Conservation (phyloP, 2,888 invertebrate genomes). For the Drosophila aldrichi region DNA sequence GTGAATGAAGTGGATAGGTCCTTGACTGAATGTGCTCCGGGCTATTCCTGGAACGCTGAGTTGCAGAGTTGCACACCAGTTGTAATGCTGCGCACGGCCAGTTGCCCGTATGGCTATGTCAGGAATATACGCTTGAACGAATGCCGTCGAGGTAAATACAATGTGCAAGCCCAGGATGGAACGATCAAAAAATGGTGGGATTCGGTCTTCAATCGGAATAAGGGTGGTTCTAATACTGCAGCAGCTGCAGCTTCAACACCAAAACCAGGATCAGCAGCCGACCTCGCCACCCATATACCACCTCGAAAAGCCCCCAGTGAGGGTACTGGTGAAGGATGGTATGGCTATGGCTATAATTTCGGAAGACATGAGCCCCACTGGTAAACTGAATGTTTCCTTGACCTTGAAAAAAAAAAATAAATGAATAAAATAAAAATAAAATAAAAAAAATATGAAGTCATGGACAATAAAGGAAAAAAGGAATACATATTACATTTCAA, state of each 20-base stretch:
- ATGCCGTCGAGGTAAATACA: conserved; percentile 19
- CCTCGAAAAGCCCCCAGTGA: fast-evolving
- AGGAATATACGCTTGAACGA: conserved; percentile 16
- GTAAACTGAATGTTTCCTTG: background rate
- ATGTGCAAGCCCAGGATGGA: background rate
- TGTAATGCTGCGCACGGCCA: background rate
- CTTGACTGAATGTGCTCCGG: conserved; percentile 6
- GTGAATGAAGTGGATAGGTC: background rate
- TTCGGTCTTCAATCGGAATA: background rate
- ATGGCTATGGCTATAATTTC: conserved; percentile 26
- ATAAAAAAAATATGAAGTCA: too few relatives aligned
- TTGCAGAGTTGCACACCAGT: background rate
- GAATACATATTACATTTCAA: too few relatives aligned
- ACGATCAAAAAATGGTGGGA: conserved; percentile 15
- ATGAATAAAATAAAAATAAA: too few relatives aligned
- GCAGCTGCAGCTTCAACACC: fast-evolving
- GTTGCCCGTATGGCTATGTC: conserved; percentile 13
- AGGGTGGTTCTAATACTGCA: too few relatives aligned
- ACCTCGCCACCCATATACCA: background rate
- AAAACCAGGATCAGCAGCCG: background rate
- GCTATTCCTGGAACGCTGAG: conserved; percentile 10
- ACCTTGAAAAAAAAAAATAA: too few relatives aligned
- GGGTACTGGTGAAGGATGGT: conserved; percentile 6
- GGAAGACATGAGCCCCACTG: background rate
- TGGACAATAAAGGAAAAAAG: too few relatives aligned